Conservation (phyloP, 2,888 invertebrate species). For the Altica lythri region DNA sequence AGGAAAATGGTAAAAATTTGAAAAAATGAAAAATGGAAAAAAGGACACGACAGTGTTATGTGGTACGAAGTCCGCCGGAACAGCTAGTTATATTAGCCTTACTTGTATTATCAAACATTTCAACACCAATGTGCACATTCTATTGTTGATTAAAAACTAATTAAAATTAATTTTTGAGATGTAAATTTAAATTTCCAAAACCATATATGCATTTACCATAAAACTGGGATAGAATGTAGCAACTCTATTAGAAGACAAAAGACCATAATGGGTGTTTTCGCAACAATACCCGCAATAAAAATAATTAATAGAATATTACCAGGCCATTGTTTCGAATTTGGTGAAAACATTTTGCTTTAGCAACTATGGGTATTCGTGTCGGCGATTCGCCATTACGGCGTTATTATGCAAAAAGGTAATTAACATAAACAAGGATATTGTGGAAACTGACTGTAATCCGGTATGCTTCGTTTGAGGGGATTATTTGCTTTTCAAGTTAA, state of each 20-base stretch:
- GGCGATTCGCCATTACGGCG: constrained; percentile 26
- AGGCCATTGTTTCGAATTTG: constrained; percentile 41
- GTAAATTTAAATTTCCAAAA: too few relatives aligned
- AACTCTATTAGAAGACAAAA: constrained; percentile 38
- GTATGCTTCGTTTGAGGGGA: not conserved
- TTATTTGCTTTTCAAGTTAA: constrained; percentile 14
- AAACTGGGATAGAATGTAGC: constrained; percentile 36
- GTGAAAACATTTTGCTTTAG: constrained; percentile 34
- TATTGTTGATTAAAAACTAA: too few relatives aligned
- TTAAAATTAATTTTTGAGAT: too few relatives aligned
- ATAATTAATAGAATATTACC: constrained; percentile 41
- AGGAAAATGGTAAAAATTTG: too few relatives aligned
- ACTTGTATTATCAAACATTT: too few relatives aligned
- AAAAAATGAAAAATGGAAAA: too few relatives aligned
- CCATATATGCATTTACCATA: constrained; percentile 11
- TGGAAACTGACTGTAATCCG: constrained; percentile 25
- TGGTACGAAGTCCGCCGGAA: too few relatives aligned
- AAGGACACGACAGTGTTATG: too few relatives aligned
- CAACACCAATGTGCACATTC: too few relatives aligned
- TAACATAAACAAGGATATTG: constrained; percentile 32
- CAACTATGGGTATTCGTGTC: constrained; percentile 32
- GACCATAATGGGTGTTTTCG: constrained; percentile 35
- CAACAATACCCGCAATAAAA: constrained; percentile 35
- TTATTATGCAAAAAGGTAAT: constrained; percentile 34
- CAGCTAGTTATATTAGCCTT: too few relatives aligned